phyloP scores from a whole-genome alignment of 1,140 invertebrate species.

The Heliconius nattereri region DNA sequence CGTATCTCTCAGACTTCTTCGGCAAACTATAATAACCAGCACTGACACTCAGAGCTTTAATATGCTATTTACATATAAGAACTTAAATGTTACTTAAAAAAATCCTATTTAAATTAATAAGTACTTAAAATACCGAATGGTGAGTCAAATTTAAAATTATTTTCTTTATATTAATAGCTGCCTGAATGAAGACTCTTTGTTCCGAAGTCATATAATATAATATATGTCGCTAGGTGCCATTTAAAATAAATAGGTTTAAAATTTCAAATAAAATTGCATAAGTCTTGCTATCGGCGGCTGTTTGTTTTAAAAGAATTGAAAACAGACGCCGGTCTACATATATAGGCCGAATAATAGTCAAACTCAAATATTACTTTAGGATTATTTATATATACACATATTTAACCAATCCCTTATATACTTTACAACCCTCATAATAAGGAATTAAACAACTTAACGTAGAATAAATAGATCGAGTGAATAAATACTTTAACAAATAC shows the following conservation, averaged over 20 bases:
- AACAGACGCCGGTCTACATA: constrained; percentile 47
- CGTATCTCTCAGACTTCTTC: constrained; percentile 58
- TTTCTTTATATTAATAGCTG: constrained; percentile 45
- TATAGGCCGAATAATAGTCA: constrained; percentile 69
- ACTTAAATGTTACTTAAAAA: background rate
- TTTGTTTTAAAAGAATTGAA: constrained; percentile 36
- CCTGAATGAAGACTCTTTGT: constrained; percentile 43
- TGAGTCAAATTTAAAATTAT: constrained; percentile 18
- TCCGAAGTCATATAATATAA: constrained; percentile 16
- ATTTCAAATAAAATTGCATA: constrained; percentile 8
- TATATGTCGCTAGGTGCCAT: constrained; percentile 2
- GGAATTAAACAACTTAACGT: constrained; percentile 68
- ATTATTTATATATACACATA: constrained; percentile 71
- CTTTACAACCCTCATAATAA: constrained; percentile 74
- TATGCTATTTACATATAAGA: constrained; percentile 32
- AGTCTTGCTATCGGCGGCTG: constrained; percentile 35
- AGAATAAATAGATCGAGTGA: constrained; percentile 64
- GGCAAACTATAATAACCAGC: constrained; percentile 53
- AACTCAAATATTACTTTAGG: constrained; percentile 40
- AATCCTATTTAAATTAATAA: background rate
- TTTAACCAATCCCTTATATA: constrained; percentile 63
- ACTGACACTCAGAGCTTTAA: constrained; percentile 58
- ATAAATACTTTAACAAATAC: constrained; percentile 67
- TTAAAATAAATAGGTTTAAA: constrained; percentile 24
- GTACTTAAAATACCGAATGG: constrained; percentile 22